Evolutionary conservation across 2,113 vertebrate species (phyloP).

Genomic region (Anguilla rostrata): DNA sequence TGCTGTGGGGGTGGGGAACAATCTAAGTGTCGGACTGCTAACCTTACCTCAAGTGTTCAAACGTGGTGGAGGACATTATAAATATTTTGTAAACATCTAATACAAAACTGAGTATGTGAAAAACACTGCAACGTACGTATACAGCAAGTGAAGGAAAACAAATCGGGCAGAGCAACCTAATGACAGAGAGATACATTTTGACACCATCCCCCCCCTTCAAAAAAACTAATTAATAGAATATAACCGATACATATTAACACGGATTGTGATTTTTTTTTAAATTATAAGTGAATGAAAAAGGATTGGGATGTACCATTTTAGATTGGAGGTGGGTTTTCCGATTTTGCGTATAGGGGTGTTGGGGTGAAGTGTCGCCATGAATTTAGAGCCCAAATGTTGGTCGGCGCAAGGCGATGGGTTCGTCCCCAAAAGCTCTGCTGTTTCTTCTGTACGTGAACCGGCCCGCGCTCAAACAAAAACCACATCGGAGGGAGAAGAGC

Average conservation of each 20-base stretch:
- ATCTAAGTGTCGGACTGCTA: slow-evolving; percentile 73
- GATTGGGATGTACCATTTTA: slow-evolving; percentile 4
- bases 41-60: slow-evolving; percentile 82
- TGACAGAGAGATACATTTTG: neutral
- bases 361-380: neutral
- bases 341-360: too few relatives aligned
- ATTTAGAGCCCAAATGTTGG: neutral
- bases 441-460: neutral
- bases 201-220: neutral
- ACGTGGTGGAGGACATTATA: slow-evolving; percentile 74
- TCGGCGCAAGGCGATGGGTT: neutral
- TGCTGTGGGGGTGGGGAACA: slow-evolving; percentile 58
- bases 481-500: neutral
- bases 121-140: slow-evolving; percentile 37
- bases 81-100: slow-evolving; percentile 64
- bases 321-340: neutral
- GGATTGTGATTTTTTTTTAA: neutral
- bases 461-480: neutral
- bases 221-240: neutral
- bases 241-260: neutral
- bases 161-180: slow-evolving; percentile 7
- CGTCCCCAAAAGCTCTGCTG: neutral
- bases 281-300: neutral
- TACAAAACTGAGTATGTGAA: slow-evolving; percentile 57
- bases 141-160: slow-evolving; percentile 45